phyloP scores from a whole-genome alignment of 2,797 vertebrate genomes.

The Sebastes cheni region DNA sequence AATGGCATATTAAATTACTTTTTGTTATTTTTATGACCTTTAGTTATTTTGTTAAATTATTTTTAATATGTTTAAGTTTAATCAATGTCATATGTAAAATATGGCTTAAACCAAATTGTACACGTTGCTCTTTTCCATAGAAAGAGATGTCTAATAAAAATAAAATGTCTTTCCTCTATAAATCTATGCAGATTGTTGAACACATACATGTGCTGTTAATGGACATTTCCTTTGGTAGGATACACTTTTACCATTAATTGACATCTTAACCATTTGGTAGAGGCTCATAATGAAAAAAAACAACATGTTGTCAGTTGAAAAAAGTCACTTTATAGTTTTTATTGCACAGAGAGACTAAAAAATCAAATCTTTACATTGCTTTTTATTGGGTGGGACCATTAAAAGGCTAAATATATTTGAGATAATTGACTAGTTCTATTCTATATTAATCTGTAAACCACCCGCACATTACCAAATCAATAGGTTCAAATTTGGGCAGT shows the following conservation, averaged over 20 bases:
- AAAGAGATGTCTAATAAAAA: neutral
- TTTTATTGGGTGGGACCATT: neutral
- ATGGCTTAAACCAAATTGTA: neutral
- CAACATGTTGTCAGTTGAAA: neutral
- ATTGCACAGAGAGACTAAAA: neutral
- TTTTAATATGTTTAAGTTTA: neutral
- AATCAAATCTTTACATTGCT: neutral
- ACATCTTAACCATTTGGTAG: neutral
- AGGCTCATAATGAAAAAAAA: neutral
- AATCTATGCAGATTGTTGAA: neutral
- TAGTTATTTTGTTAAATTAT: neutral
- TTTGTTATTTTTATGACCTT: too few species aligned
- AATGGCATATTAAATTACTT: neutral
- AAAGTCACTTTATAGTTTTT: neutral
- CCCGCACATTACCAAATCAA: neutral
- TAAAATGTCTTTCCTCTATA: neutral
- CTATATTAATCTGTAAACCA: neutral
- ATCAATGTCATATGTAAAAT: neutral
- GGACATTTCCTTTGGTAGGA: neutral
- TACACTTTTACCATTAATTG: neutral
- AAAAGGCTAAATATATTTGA: neutral
- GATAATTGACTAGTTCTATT: neutral
- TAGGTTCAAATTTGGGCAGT: neutral
- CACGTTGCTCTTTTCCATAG: neutral
- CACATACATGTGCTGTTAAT: neutral